Conservation (phyloP, 2,797 vertebrate species). For the Columba guinea region DNA sequence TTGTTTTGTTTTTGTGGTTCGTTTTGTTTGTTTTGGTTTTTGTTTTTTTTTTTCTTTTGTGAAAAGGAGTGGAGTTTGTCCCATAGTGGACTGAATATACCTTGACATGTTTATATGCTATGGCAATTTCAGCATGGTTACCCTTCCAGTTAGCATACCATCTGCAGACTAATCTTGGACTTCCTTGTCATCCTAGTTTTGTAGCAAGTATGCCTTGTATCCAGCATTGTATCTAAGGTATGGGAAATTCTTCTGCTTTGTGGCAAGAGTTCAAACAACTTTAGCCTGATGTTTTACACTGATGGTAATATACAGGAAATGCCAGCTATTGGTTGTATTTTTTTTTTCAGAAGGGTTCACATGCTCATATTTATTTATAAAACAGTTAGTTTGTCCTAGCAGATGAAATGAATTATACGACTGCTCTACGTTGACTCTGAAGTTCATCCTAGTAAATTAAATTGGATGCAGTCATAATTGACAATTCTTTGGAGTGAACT, state of each 20-base stretch:
- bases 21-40: too few species aligned
- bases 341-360: background rate
- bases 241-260: background rate
- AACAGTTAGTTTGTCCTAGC: background rate
- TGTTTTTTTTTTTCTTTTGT: background rate
- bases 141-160: background rate
- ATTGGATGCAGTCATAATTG: background rate
- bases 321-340: background rate
- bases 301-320: background rate
- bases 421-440: background rate
- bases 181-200: background rate
- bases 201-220: background rate
- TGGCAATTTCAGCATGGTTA: background rate
- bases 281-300: background rate
- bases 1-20: too few species aligned
- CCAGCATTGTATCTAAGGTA: background rate
- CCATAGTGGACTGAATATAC: background rate
- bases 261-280: background rate
- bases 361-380: background rate
- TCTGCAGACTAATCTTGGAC: background rate
- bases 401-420: background rate
- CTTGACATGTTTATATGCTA: accelerated
- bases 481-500: background rate
- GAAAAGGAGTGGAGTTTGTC: background rate
- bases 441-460: background rate